Evolutionary conservation across 2,888 invertebrate species (phyloP).

Genomic region (Mechanitis mazaeus): DNA sequence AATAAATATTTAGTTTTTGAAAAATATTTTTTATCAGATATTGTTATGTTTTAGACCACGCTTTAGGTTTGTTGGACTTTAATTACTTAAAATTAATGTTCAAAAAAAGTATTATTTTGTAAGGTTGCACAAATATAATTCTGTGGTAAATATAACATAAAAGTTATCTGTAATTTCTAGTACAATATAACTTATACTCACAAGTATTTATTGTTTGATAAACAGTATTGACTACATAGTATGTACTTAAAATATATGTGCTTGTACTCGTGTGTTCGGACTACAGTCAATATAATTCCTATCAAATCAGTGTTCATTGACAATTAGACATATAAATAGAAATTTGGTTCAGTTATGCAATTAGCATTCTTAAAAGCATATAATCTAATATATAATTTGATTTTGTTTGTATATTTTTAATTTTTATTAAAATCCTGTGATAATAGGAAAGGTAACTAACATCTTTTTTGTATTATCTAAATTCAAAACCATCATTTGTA

Average conservation of each 20-base stretch:
- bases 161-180: not conserved
- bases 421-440: conserved; percentile 1
- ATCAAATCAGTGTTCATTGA: too few species aligned
- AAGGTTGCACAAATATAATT: conserved; percentile 17
- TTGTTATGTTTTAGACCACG: not conserved
- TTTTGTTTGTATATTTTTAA: not conserved
- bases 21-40: not conserved
- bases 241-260: conserved; percentile 1
- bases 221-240: not conserved
- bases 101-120: not conserved
- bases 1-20: conserved; percentile 1
- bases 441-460: conserved; percentile 1
- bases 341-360: too few species aligned
- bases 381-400: too few species aligned
- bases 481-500: not conserved
- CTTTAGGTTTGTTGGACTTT: not conserved
- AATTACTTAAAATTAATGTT: not conserved
- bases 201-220: too few species aligned
- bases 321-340: too few species aligned
- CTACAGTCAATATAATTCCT: not conserved
- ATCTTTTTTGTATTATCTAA: not conserved
- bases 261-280: not conserved
- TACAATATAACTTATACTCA: not conserved
- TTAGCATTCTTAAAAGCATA: too few species aligned
- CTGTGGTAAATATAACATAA: conserved; percentile 4